A percentile compares a stretch with the other conserved stretches of the same genome.
Evolutionary conservation across 1,140 invertebrate genomes (phyloP).

Genomic region (Ctenoplectra terminalis): DNA sequence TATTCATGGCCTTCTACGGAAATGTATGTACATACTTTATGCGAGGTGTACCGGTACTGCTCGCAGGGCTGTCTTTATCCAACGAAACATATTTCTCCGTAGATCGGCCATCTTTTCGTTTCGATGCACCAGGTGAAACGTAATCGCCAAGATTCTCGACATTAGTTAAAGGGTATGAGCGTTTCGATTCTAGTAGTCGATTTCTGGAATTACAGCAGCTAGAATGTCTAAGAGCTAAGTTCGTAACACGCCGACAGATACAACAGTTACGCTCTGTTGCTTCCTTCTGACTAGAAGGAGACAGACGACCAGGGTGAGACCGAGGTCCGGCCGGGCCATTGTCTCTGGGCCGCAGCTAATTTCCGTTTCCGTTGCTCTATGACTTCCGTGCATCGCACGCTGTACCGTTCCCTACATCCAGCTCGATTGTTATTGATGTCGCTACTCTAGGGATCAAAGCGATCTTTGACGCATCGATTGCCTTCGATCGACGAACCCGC

Average conservation of each 20-base stretch:
- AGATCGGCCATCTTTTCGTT: constrained; percentile 29
- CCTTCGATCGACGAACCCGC: background rate
- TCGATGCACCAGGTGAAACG: no score
- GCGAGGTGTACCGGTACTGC: background rate
- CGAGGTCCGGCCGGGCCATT: constrained; percentile 62
- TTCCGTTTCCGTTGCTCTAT: constrained; percentile 78
- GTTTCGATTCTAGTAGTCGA: background rate
- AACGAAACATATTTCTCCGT: background rate
- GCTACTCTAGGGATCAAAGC: constrained; percentile 51
- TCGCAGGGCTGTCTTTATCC: background rate
- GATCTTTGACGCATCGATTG: constrained; percentile 37
- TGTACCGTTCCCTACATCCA: constrained; percentile 12
- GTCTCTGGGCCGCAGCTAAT: constrained; percentile 76
- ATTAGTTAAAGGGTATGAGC: background rate
- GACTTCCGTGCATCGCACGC: constrained; percentile 73
- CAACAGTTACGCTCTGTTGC: constrained; percentile 19
- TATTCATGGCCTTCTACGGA: constrained; percentile 11
- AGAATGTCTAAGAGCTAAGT: background rate
- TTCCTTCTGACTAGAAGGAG: constrained; percentile 16
- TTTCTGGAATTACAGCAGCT: background rate
- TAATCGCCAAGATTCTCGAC: constrained; percentile 3
- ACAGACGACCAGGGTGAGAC: constrained; percentile 26
- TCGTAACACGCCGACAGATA: background rate
- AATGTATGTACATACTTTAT: constrained; percentile 45
- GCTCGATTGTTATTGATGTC: constrained; percentile 48